Evolutionary conservation across 37 sponge, comb jelly and placozoan species (phyloP), one percentile per base, ranked within the genome.

Genomic region (Chondrilla cf. caribensis): DNA sequence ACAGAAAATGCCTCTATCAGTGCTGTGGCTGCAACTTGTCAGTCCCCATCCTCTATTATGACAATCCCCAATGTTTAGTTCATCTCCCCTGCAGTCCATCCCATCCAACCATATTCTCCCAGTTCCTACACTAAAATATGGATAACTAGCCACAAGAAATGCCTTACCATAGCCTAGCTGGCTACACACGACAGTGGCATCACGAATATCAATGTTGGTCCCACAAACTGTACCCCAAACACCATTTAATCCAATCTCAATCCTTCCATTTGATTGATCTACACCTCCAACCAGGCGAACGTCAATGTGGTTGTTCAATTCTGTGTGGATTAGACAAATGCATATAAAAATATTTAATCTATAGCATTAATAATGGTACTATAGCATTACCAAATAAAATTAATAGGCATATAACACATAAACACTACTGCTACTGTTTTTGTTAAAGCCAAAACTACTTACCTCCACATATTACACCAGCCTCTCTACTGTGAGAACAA

Each of bases 401-500:
- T n/a, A n/a, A n/a, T n/a, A n/a, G n/a, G n/a, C n/a, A n/a, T n/a
- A n/a, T n/a, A n/a, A n/a, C n/a, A n/a, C n/a, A n/a, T n/a, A n/a
- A n/a, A n/a, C n/a, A n/a, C n/a, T n/a, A n/a, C n/a, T n/a, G n/a
- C n/a, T n/a, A n/a, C n/a, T n/a, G n/a, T n/a, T n/a, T n/a, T n/a
- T n/a, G n/a, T n/a, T n/a, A n/a, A n/a, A n/a, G n/a, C n/a, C n/a
- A n/a, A n/a, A n/a, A n/a, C 15, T 14, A 62, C 29, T 19, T 19
- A 62, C 64, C 64, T 62, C 29, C 64, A 62, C 64, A 62, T 4
- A 62, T 28, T 5, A 62, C 64, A 62, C 64, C 64, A 62, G 64
- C 64, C 7, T 62, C 64, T 62, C 64, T 62, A 15, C 29, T 28
- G 29, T 62, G 64, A 15, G 64, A n/a, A 15, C 64, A 62, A 28